A percentile compares a stretch with the other conserved stretches of the same genome.
Conservation (phyloP, 2,797 vertebrate species). For the Catharus ustulatus region DNA sequence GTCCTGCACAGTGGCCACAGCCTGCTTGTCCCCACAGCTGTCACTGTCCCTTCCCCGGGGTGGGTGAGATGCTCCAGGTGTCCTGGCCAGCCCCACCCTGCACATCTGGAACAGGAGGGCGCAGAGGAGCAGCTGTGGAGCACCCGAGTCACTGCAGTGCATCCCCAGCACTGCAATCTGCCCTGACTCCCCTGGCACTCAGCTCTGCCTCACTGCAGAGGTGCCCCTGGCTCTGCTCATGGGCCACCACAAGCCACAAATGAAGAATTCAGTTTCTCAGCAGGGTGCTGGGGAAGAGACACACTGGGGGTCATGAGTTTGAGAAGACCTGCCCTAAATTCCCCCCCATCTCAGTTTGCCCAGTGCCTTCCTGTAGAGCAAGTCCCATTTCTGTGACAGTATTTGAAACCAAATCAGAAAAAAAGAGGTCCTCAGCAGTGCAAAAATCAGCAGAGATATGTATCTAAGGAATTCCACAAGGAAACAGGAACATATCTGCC, state of each 20-base stretch:
- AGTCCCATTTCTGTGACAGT: background rate
- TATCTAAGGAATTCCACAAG: background rate
- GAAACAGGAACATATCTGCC: background rate
- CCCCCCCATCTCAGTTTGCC: background rate
- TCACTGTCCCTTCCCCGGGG: background rate
- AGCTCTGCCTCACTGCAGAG: background rate
- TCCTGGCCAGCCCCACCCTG: background rate
- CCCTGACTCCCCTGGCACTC: background rate
- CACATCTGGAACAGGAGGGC: accelerated
- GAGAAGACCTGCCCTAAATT: background rate
- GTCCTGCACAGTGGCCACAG: background rate
- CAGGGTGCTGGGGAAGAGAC: accelerated
- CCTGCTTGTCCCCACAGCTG: background rate
- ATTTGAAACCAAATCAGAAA: background rate
- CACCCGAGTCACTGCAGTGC: background rate
- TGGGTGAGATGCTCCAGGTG: background rate
- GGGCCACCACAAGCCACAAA: too few relatives aligned
- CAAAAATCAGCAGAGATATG: accelerated
- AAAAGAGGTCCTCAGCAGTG: background rate
- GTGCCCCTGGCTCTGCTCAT: background rate
- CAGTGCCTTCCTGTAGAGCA: background rate
- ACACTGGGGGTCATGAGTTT: background rate
- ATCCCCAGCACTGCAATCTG: accelerated
- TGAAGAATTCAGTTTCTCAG: background rate
- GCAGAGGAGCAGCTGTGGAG: background rate